Conservation (phyloP, 1,140 invertebrate species). For the Lordiphosa mommai region DNA sequence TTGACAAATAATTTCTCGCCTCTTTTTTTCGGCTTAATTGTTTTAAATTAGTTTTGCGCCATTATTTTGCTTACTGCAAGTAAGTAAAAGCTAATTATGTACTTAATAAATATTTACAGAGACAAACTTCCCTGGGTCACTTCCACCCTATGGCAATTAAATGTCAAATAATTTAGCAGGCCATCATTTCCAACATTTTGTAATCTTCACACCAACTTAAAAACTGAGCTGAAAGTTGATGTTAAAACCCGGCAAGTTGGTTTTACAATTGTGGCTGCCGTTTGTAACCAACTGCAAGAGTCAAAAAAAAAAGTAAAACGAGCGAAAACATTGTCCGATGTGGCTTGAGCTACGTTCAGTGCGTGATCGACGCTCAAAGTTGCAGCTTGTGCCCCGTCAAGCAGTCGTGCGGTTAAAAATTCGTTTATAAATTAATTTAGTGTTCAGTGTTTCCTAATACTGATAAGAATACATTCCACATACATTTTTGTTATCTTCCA, state of each 20-base stretch:
- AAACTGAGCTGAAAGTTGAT: conserved; percentile 12
- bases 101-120: conserved; percentile 15
- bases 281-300: conserved; percentile 21
- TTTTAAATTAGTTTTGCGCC: conserved; percentile 48
- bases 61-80: background rate
- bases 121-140: conserved; percentile 7
- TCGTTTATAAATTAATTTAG: conserved; percentile 2
- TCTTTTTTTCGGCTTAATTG: conserved; percentile 40
- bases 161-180: conserved; percentile 42
- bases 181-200: conserved; percentile 33
- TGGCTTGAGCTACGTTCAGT: conserved; percentile 41
- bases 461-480: conserved; percentile 14
- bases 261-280: conserved; percentile 28
- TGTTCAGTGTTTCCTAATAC: too few species aligned
- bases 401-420: conserved; percentile 15
- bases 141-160: conserved; percentile 34
- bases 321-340: conserved; percentile 10
- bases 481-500: background rate
- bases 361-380: conserved; percentile 61
- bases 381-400: too few species aligned
- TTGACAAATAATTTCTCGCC: conserved; percentile 29
- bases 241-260: background rate
- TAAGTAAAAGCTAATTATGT: conserved; percentile 35
- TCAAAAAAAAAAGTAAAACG: conserved; percentile 11
- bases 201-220: conserved; percentile 48